Percentiles rank a stretch among this genome's conserved stretches.
phyloP scores from a whole-genome alignment of 2,797 vertebrate species.

The Enteromius anoplus region DNA sequence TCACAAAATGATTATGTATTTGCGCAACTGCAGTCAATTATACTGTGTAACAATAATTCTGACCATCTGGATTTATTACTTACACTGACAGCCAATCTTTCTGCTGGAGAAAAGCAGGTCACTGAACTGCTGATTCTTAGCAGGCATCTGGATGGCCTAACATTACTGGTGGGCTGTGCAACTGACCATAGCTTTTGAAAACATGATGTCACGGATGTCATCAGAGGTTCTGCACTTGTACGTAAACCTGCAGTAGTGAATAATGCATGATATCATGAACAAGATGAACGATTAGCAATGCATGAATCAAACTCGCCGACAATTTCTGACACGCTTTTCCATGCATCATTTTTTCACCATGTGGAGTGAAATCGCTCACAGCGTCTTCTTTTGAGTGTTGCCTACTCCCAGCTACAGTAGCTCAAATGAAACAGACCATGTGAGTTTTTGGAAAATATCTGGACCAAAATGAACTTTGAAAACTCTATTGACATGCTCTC shows the following conservation, averaged over 20 bases:
- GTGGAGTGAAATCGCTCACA: not conserved
- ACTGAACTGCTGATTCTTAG: not conserved
- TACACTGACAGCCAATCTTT: not conserved
- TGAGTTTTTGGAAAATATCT: not conserved
- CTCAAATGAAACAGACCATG: not conserved
- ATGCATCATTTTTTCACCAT: conserved; percentile 23
- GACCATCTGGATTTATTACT: not conserved
- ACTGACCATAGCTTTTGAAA: not conserved
- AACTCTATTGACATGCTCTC: not conserved
- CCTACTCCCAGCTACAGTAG: not conserved
- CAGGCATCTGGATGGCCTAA: not conserved
- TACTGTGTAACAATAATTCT: not conserved
- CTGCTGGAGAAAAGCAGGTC: not conserved
- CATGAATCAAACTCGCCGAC: conserved; percentile 19
- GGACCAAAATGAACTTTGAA: not conserved
- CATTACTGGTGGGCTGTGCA: not conserved
- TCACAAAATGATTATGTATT: conserved; percentile 24
- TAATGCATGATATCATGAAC: conserved; percentile 6
- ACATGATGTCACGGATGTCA: not conserved
- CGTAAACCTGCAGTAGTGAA: not conserved
- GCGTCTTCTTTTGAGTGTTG: not conserved
- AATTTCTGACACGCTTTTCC: conserved; percentile 12
- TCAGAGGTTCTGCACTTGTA: not conserved
- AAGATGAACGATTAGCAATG: conserved; percentile 15
- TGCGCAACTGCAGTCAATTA: not conserved